Percentiles rank a stretch among this genome's conserved stretches.
Evolutionary conservation across 2,888 invertebrate genomes (phyloP).

Genomic region (Drosophila koepferae): DNA sequence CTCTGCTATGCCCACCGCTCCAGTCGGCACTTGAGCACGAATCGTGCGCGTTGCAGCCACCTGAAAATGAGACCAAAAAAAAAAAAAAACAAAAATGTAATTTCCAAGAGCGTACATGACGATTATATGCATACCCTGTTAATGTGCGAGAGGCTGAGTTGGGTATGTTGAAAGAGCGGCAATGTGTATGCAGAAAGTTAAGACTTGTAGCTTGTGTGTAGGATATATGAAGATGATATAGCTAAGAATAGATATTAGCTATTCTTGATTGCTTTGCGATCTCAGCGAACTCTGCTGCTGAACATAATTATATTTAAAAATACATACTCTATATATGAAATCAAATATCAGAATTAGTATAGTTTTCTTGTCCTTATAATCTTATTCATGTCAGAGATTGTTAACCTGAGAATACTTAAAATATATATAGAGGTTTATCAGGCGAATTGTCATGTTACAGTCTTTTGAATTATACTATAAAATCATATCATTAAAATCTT

Average conservation of each 20-base stretch:
- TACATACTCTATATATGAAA: not conserved
- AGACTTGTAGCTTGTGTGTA: not conserved
- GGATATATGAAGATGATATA: not conserved
- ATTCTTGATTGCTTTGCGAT: no score
- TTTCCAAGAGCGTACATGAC: conserved; percentile 42
- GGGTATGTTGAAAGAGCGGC: not conserved
- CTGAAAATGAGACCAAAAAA: conserved; percentile 21
- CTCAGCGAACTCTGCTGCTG: not conserved
- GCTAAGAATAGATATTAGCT: no score
- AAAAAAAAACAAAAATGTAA: conserved; percentile 39
- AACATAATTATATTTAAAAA: no score
- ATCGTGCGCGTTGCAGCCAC: conserved; percentile 32
- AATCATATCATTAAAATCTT: no score
- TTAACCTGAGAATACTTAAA: no score
- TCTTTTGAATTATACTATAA: no score
- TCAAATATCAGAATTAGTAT: no score
- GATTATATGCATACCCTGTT: conserved; percentile 32
- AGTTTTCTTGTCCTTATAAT: no score
- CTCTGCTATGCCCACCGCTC: not conserved
- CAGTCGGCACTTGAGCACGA: conserved; percentile 65
- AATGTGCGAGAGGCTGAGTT: fast-evolving
- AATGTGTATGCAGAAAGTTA: not conserved
- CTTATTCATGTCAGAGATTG: no score
- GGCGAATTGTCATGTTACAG: no score
- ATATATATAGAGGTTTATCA: no score